Conservation (phyloP, 2,888 invertebrate genomes). For the Lamellibrachia satsuma region DNA sequence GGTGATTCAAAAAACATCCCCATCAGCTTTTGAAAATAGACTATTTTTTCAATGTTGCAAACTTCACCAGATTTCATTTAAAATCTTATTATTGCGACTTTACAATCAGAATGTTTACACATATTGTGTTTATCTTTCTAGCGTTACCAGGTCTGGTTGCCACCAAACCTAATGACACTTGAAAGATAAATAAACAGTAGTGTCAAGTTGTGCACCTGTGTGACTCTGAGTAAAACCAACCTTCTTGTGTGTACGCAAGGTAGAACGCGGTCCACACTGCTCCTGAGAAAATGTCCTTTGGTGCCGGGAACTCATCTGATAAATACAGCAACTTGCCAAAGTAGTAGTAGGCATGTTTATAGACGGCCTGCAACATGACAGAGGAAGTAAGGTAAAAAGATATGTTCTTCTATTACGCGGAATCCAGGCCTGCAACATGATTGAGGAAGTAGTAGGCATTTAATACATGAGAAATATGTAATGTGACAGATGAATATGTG, state of each 20-base stretch:
- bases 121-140: too few relatives aligned
- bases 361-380: neutral
- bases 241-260: constrained; percentile 29
- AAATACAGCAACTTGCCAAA: constrained; percentile 53
- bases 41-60: too few relatives aligned
- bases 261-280: constrained; percentile 58
- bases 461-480: neutral
- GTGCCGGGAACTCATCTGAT: constrained; percentile 57
- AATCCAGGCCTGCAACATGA: too few relatives aligned
- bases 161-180: too few relatives aligned
- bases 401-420: too few relatives aligned
- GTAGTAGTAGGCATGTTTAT: constrained; percentile 1
- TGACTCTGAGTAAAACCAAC: constrained; percentile 20
- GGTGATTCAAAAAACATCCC: too few relatives aligned
- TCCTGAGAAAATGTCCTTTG: constrained; percentile 57
- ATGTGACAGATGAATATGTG: neutral
- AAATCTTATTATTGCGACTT: too few relatives aligned
- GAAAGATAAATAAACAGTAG: neutral
- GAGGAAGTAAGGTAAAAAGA: too few relatives aligned
- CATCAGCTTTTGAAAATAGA: too few relatives aligned
- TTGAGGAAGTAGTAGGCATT: constrained; percentile 49
- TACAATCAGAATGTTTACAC: too few relatives aligned
- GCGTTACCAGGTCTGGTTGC: too few relatives aligned
- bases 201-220: neutral
- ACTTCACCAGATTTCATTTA: too few relatives aligned